Conservation (phyloP, 2,113 vertebrate genomes). For the Gopherus evgoodei region DNA sequence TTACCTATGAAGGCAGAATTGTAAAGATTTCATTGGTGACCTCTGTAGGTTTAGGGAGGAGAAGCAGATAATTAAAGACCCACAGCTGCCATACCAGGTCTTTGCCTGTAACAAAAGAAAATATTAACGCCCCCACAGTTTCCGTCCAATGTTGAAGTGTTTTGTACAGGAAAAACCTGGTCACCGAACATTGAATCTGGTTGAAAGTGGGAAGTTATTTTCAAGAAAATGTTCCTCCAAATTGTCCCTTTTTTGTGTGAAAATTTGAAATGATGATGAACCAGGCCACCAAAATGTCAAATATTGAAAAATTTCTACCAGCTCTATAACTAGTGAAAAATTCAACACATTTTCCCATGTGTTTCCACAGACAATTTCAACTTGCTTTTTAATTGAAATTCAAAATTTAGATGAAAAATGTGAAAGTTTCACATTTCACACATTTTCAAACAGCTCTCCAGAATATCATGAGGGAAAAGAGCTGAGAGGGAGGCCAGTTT, state of each 20-base stretch:
- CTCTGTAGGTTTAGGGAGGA: conserved; percentile 10
- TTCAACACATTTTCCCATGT: neutral
- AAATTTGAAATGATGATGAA: neutral
- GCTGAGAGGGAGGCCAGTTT: neutral
- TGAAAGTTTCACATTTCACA: neutral
- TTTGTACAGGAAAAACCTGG: neutral
- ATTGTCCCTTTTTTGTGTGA: neutral
- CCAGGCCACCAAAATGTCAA: neutral
- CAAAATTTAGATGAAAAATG: neutral
- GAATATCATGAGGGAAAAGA: neutral
- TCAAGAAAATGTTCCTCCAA: neutral
- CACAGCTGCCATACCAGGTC: conserved; percentile 2
- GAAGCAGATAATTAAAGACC: conserved; percentile 42
- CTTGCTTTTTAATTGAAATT: neutral
- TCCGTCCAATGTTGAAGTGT: conserved; percentile 17
- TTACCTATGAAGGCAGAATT: conserved; percentile 22
- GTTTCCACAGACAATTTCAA: neutral
- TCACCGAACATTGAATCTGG: neutral
- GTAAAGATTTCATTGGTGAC: neutral
- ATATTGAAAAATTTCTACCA: neutral
- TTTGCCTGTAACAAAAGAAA: conserved; percentile 22
- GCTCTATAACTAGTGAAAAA: neutral
- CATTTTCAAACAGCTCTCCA: neutral
- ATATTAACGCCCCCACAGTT: neutral
- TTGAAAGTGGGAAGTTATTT: neutral